Percentiles rank a stretch among this genome's conserved stretches.
Conservation (phyloP, 2,888 invertebrate species). For the Mayetiola destructor region DNA sequence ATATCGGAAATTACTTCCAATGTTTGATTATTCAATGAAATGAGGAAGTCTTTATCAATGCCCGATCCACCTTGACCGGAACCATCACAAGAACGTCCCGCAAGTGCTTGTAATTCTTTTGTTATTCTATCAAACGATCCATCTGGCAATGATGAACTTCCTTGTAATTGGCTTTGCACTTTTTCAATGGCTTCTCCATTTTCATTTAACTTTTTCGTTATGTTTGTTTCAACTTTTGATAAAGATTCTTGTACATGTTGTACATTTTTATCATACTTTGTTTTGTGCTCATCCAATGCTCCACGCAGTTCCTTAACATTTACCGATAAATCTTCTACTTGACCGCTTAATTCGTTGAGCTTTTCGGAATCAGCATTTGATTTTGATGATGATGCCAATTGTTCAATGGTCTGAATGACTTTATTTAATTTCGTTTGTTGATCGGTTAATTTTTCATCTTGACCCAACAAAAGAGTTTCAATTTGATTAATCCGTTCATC, state of each 20-base stretch:
- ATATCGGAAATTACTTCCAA: slow-evolving; percentile 41
- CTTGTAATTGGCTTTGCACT: slow-evolving; percentile 22
- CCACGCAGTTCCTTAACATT: slow-evolving; percentile 26
- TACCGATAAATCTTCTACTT: slow-evolving; percentile 26
- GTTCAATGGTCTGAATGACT: slow-evolving; percentile 30
- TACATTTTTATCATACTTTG: background rate
- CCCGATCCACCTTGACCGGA: background rate
- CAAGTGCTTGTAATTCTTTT: slow-evolving; percentile 35
- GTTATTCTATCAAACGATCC: slow-evolving; percentile 31
- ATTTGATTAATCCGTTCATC: slow-evolving; percentile 63
- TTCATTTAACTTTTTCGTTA: slow-evolving; percentile 21
- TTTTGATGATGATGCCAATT: slow-evolving; percentile 31
- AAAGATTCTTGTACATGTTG: background rate
- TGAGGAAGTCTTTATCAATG: slow-evolving; percentile 36
- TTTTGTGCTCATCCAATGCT: slow-evolving; percentile 26
- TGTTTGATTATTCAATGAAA: slow-evolving; percentile 46
- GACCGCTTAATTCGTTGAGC: slow-evolving; percentile 20
- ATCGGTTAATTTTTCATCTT: slow-evolving; percentile 33
- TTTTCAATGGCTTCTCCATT: slow-evolving; percentile 28
- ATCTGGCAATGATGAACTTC: background rate
- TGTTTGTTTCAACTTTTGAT: background rate
- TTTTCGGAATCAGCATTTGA: background rate
- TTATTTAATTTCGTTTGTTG: slow-evolving; percentile 31
- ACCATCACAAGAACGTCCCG: slow-evolving; percentile 16
- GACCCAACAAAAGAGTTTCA: slow-evolving; percentile 57